Conservation (phyloP, 2,888 invertebrate species). For the Uropetala carovei region DNA sequence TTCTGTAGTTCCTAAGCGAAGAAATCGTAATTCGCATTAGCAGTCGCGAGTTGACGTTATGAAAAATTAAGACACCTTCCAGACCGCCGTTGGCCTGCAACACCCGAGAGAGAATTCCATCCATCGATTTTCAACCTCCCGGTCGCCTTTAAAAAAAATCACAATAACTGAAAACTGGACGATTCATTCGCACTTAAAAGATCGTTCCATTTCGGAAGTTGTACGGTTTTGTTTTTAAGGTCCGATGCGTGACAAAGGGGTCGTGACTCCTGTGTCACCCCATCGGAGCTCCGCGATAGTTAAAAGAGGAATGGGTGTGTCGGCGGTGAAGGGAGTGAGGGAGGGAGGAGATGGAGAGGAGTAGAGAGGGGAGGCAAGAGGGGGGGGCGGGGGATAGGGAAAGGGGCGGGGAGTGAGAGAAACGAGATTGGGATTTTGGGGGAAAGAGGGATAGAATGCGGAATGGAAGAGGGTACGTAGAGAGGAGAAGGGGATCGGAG, state of each 20-base stretch:
- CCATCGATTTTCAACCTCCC: slow-evolving; percentile 39
- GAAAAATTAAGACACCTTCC: not conserved
- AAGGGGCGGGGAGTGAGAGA: not conserved
- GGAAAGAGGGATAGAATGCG: slow-evolving; percentile 51
- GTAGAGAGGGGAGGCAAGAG: no score
- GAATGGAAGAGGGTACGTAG: slow-evolving; percentile 22
- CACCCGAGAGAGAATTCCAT: slow-evolving; percentile 15
- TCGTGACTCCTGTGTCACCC: slow-evolving; percentile 56
- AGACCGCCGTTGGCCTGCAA: not conserved
- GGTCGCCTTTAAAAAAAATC: slow-evolving; percentile 47
- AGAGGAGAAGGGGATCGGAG: not conserved
- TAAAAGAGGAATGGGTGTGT: not conserved
- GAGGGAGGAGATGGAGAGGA: no score
- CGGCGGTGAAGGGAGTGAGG: no score
- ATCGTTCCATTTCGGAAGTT: slow-evolving; percentile 45
- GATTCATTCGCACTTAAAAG: slow-evolving; percentile 43
- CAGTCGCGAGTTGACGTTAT: not conserved
- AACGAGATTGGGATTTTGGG: slow-evolving; percentile 42
- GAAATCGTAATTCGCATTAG: not conserved
- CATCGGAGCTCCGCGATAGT: not conserved
- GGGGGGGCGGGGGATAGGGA: not conserved
- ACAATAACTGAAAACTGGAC: slow-evolving; percentile 13
- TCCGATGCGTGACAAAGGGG: slow-evolving; percentile 55
- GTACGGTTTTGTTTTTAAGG: slow-evolving; percentile 40
- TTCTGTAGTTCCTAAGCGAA: not conserved